Conservation (phyloP, 1,140 invertebrate species). For the Panulirus ornatus region DNA sequence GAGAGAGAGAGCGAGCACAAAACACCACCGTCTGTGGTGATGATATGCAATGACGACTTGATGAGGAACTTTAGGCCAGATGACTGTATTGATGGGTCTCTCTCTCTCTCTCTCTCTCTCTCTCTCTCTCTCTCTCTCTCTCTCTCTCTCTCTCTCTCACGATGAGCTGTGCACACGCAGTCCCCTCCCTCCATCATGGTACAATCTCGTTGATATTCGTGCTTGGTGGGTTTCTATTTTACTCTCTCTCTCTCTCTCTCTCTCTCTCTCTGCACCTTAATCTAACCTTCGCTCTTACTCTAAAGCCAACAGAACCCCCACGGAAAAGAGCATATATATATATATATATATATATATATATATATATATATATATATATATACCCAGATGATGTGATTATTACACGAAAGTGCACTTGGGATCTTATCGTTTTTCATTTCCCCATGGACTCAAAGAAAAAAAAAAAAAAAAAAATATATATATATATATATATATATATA, state of each 20-base stretch:
- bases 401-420: too few relatives aligned
- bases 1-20: too few relatives aligned
- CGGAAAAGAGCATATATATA: too few relatives aligned
- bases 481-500: too few relatives aligned
- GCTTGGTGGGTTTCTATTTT: neutral
- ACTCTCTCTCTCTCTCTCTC: slow-evolving; percentile 1
- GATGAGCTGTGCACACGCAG: too few relatives aligned
- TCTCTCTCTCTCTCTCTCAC: neutral
- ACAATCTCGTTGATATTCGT: neutral
- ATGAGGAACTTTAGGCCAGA: neutral
- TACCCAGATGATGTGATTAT: too few relatives aligned
- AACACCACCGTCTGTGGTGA: neutral
- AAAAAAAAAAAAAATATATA: too few relatives aligned
- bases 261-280: neutral
- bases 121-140: slow-evolving; percentile 6
- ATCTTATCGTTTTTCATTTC: too few relatives aligned
- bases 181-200: too few relatives aligned
- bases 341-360: too few relatives aligned
- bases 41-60: neutral
- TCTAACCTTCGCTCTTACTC: neutral
- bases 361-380: too few relatives aligned
- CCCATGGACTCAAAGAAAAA: too few relatives aligned
- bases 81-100: neutral
- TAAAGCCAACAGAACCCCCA: neutral
- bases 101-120: slow-evolving; percentile 5